Base-by-base conservation (phyloP, 1,140 invertebrate genomes). In the Helicoverpa armigera region DNA sequence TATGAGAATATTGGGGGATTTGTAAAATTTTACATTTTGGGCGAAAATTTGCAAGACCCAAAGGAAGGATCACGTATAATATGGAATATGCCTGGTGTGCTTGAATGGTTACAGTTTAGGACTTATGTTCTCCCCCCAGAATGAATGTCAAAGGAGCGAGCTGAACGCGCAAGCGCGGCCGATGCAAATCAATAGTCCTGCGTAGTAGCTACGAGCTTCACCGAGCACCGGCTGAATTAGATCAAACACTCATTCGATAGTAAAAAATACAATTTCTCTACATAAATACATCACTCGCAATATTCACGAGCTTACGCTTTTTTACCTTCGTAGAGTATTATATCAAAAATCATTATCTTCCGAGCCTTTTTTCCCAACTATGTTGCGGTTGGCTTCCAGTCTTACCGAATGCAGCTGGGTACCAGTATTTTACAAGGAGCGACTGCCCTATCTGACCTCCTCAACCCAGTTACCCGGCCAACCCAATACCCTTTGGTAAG, bases 241-340 rank as follows among this genome's bases (percentile, higher is more conserved):
- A 67, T 67, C 63, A 67, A 67, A 67, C n/a, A 48, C 63, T 50
- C 48, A 50, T 35, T 67, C 63, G 43, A 67, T 67, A 50, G 63
- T n/a, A 31, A 4, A 10, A 23, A 10, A 58, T 18, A 16, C 2
- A 7, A 18, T 58, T 58, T 58, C 16, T 16, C 5, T 10, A 58
- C 11, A 23, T 35, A 35, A 35, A 7, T 35, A 35, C 3, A 35
- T 35, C 35, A 35, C 35, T 35, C 7, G 7, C 7, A 35, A 35
- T 35, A 35, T 35, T 35, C 35, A 35, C 35, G 35, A 35, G 35
- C 35, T 35, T 35, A 35, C 35, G 35, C 11, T 18, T 58, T 18
- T 56, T 56, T 56, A 56, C n/a, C 35, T 35, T 35, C 35, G 3
- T 35, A 3, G 35, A 35, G 7, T 1, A 35, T 2, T 35, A 35